Base-by-base conservation (phyloP, 2,797 vertebrate genomes). In the Pseudochirops cupreus region DNA sequence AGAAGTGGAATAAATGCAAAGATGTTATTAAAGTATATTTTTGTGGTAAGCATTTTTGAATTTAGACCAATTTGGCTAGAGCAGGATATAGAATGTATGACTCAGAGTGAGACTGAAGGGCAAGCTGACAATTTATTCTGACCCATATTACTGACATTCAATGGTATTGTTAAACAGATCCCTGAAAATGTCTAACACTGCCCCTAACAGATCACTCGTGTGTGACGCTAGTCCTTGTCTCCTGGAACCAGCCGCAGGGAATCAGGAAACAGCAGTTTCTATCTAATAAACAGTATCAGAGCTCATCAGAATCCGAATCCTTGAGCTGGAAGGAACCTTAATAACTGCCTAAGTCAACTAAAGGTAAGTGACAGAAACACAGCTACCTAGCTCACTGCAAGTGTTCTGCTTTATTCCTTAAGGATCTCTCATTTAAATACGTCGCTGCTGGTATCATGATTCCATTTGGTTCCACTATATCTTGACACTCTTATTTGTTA, bases 161-260 rank as follows among this genome's bases (percentile, higher is more conserved):
- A 93, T 92, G n/a, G 33, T 33, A 92, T 93, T 57, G 90, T 50
- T 94, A 93, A 94, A 56, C 26, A 96, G 94, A 92, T 7, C 39
- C 91, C 89, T 93, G 52, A 93, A 91, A 56, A 92, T 62, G 91
- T 94, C 39, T 18, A 91, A 89, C 33, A 90, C 0, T 28, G 91
- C 56, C 94, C 52, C 62, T 2, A 31, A 90, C 6, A 67, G 55
- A 91, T 94, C 62, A 93, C 57, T 87, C 58, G n/a, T 56, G 91
- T 26, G 50, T 24, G 74, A 92, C 6, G 26, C 62, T 92, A 24
- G 14, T 94, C 56, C 0, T 67, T 55, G 90, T 74, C n/a, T 52
- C 16, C 58, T 91, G 53, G 92, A 0, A 33, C 5, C 62, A 50
- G 33, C 53, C 90, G 55, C 13, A n/a, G 46, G 92, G 46, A 62